phyloP scores from a whole-genome alignment of 2,888 invertebrate genomes.

The Drosophila stalkeri region DNA sequence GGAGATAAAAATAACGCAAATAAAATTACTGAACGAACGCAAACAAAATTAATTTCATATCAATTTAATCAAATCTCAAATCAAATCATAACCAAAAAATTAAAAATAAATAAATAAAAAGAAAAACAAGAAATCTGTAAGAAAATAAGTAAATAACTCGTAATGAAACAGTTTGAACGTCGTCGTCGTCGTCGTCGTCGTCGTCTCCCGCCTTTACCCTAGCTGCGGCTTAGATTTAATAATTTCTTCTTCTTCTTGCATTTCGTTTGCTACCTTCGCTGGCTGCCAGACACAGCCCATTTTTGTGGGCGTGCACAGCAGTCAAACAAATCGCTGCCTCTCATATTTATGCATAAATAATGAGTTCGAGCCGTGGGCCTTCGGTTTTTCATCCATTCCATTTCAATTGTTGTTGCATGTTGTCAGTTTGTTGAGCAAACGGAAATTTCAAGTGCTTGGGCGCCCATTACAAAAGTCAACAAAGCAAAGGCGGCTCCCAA shows the following conservation, averaged over 20 bases:
- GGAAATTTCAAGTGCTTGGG: conserved; percentile 60
- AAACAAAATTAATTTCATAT: conserved; percentile 65
- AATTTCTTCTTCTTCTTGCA: not conserved
- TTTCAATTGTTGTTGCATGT: conserved; percentile 43
- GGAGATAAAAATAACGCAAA: conserved; percentile 22
- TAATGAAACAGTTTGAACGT: conserved; percentile 37
- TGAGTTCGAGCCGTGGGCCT: conserved; percentile 43
- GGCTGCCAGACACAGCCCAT: not conserved
- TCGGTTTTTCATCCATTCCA: conserved; percentile 14
- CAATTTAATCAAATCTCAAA: conserved; percentile 60
- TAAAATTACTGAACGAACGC: conserved; percentile 51
- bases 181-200: conserved; percentile 1
- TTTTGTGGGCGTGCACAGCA: conserved; percentile 26
- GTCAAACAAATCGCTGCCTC: conserved; percentile 77
- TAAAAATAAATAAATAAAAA: not conserved
- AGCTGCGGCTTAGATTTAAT: not conserved
- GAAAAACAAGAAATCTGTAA: conserved; percentile 26
- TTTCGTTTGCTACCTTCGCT: conserved; percentile 5
- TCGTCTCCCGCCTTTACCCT: not conserved
- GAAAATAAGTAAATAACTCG: conserved; percentile 45
- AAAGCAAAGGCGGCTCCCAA: conserved; percentile 21
- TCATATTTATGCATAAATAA: conserved; percentile 81
- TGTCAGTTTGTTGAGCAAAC: conserved; percentile 50
- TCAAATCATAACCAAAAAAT: conserved; percentile 18
- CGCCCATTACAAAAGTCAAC: conserved; percentile 75